phyloP scores from a whole-genome alignment of 2,797 vertebrate species.

The Clarias laeviceps region DNA sequence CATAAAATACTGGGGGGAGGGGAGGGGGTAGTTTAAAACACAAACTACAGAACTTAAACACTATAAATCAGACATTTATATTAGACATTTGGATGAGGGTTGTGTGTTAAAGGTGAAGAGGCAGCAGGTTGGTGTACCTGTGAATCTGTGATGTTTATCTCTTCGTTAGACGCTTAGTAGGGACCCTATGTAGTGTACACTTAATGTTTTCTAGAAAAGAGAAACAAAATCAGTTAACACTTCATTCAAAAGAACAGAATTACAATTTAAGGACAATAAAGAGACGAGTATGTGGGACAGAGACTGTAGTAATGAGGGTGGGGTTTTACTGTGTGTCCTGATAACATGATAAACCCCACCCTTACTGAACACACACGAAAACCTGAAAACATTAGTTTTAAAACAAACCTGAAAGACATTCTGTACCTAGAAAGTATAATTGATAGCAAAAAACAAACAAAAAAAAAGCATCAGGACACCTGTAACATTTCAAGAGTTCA shows the following conservation, averaged over 20 bases:
- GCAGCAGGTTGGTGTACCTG: conserved; percentile 20
- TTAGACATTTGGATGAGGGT: not conserved
- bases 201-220: not conserved
- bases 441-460: too few relatives aligned
- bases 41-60: not conserved
- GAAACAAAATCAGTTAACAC: not conserved
- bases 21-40: too few relatives aligned
- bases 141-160: conserved; percentile 42
- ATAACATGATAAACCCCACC: conserved; percentile 38
- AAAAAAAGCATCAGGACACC: too few relatives aligned
- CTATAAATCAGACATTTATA: not conserved
- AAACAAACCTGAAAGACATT: too few relatives aligned
- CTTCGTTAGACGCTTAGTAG: conserved; percentile 13
- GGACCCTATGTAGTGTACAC: conserved; percentile 43
- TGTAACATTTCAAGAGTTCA: too few relatives aligned
- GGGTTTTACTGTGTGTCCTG: conserved; percentile 14
- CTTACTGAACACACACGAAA: not conserved
- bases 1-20: not conserved
- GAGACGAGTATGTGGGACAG: too few relatives aligned
- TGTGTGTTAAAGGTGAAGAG: not conserved
- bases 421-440: too few relatives aligned
- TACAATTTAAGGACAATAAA: not conserved
- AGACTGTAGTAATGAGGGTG: conserved; percentile 4
- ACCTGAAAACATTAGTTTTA: not conserved
- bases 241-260: not conserved